Evolutionary conservation across 2,888 invertebrate species (phyloP).

Genomic region (Linhomoeus sp.): DNA sequence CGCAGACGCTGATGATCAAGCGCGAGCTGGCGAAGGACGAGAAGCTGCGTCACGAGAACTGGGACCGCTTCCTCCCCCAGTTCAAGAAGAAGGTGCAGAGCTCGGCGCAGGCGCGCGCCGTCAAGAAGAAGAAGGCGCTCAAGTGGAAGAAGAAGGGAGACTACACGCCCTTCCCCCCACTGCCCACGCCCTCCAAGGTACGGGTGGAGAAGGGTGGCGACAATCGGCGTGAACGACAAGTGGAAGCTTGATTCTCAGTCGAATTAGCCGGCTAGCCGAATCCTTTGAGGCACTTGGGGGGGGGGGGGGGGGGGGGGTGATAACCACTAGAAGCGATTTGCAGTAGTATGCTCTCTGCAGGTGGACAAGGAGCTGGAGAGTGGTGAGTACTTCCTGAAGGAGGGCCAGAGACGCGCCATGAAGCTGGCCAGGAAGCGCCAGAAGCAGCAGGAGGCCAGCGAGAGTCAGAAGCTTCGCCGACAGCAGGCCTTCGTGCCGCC

Average conservation of each 20-base stretch:
- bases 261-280: too few relatives aligned
- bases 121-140: slow-evolving; percentile 23
- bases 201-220: too few relatives aligned
- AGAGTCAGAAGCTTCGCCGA: slow-evolving; percentile 44
- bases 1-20: slow-evolving; percentile 89
- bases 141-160: slow-evolving; percentile 69
- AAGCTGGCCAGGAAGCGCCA: slow-evolving; percentile 11
- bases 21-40: slow-evolving; percentile 81
- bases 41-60: slow-evolving; percentile 68
- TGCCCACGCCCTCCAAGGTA: slow-evolving; percentile 69
- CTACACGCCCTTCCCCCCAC: slow-evolving; percentile 93
- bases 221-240: too few relatives aligned
- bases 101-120: slow-evolving; percentile 15
- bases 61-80: slow-evolving; percentile 88
- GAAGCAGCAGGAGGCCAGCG: slow-evolving; percentile 46
- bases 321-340: background rate
- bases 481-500: slow-evolving; percentile 64
- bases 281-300: too few relatives aligned
- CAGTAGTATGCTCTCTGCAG: slow-evolving; percentile 15
- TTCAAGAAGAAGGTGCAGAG: slow-evolving; percentile 57
- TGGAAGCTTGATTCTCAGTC: too few relatives aligned
- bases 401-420: slow-evolving; percentile 33
- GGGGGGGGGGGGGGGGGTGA: too few relatives aligned
- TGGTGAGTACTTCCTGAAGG: slow-evolving; percentile 84
- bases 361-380: slow-evolving; percentile 74